A percentile compares a stretch with the other conserved stretches of the same genome.
Conservation (phyloP, 2,113 vertebrate genomes). For the Periophthalmodon schlosseri region DNA sequence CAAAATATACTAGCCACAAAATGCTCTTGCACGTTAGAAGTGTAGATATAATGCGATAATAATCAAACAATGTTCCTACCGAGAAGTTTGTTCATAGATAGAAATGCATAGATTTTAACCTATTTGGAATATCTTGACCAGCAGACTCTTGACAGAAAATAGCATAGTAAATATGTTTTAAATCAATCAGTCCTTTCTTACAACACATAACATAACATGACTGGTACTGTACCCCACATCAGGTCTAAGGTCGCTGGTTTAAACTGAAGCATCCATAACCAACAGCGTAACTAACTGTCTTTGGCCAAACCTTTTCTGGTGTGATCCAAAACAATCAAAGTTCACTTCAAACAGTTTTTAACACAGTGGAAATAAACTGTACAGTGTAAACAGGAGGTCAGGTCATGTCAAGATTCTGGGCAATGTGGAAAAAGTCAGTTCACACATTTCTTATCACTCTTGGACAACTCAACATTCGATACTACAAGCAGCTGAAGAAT, state of each 20-base stretch:
- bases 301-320: constrained; percentile 28
- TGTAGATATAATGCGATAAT: no score
- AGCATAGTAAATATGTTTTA: no score
- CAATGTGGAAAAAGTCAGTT: neutral
- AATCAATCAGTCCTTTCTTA: no score
- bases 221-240: no score
- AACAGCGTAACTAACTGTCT: neutral
- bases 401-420: constrained; percentile 31
- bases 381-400: constrained; percentile 29
- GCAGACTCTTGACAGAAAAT: no score
- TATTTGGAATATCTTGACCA: no score
- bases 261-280: neutral
- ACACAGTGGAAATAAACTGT: constrained; percentile 49
- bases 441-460: neutral
- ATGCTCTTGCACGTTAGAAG: no score
- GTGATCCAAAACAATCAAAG: constrained; percentile 40
- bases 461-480: constrained; percentile 1
- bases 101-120: no score
- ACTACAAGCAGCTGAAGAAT: neutral
- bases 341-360: constrained; percentile 11
- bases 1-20: neutral
- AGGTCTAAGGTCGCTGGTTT: no score
- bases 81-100: no score
- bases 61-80: no score
- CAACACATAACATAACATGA: no score